Percentiles rank a stretch among this genome's conserved stretches.
phyloP scores from a whole-genome alignment of 2,797 vertebrate genomes.

The Acanthurus lineatus region DNA sequence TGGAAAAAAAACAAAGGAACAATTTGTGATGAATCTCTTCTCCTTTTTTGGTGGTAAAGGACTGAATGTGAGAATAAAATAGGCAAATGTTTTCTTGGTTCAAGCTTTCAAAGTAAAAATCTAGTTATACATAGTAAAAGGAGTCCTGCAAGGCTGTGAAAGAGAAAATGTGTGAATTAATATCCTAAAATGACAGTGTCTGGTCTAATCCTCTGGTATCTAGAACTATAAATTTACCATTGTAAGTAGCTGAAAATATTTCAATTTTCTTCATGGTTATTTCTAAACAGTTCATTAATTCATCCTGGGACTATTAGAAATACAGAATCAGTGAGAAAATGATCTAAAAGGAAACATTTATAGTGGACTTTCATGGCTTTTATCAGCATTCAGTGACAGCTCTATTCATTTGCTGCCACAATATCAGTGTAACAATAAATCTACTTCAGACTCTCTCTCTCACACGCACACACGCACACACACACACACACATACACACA shows the following conservation, averaged over 20 bases:
- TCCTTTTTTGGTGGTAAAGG: no score
- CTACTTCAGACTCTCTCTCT: no score
- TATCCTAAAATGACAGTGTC: background rate
- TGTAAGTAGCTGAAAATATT: background rate
- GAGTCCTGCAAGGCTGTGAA: no score
- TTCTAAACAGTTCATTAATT: no score
- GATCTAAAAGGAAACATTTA: background rate
- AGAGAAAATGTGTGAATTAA: background rate
- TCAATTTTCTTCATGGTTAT: no score
- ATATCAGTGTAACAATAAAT: background rate
- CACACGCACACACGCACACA: no score
- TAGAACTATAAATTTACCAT: no score
- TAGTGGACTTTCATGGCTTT: background rate
- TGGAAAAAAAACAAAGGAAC: constrained; percentile 67
- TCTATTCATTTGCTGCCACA: background rate
- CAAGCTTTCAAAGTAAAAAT: background rate
- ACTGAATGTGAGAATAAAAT: background rate
- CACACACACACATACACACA: no score
- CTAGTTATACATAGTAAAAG: no score
- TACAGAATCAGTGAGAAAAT: background rate
- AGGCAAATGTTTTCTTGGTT: background rate
- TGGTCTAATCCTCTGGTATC: background rate
- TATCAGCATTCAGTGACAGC: background rate
- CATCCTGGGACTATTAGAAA: background rate
- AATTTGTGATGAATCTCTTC: background rate